Evolutionary conservation across 1,140 invertebrate genomes (phyloP), one percentile per base, ranked within the genome.

Genomic region (Drosophila orena): DNA sequence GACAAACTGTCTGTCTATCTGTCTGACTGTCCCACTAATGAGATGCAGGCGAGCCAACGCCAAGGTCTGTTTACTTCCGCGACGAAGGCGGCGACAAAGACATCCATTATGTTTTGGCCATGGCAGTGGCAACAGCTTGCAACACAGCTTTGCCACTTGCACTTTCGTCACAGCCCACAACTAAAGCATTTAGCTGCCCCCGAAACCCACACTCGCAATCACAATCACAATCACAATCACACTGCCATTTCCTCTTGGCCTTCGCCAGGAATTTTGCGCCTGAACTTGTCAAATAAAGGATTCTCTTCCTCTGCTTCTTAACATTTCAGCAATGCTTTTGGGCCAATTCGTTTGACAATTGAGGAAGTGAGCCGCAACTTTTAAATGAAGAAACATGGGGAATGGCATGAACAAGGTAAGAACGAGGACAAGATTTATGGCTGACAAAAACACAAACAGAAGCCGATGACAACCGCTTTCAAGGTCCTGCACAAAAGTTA

Each of bases 401-500:
- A 96, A 96, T 94, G 95, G 95, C 90, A 96, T 96, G 95, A 96
- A 96, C 90, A 96, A 96, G 95, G 95, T 96, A 93, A 94, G 92
- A 52, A 52, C 27, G 15, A 52, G 49, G 15, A 10, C 47, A 4
- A 27, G 17, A 53, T 52, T 53, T 74, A 54, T 38, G 35, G n/a
- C 24, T 43, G n/a, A 50, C 11, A 40, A 65, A 20, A 55, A 49
- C 27, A 11, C 12, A 42, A 1, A 43, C 40, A 10, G 47, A 30
- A 52, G 11, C 49, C 49, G 11, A 14, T 52, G 30, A 52, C 49
- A 52, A 52, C 49, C 34, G 27, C 12, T 35, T 35, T 17, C 58
- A 43, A 61, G 47, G 58, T 42, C 46, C 46, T 40, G 12, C 42
- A 43, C 54, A 20, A 30, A 40, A 24, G 22, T 22, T 27, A 42